Evolutionary conservation across 2,113 vertebrate genomes (phyloP), one percentile per base, ranked within the genome.

Genomic region (Circaetus gallicus): DNA sequence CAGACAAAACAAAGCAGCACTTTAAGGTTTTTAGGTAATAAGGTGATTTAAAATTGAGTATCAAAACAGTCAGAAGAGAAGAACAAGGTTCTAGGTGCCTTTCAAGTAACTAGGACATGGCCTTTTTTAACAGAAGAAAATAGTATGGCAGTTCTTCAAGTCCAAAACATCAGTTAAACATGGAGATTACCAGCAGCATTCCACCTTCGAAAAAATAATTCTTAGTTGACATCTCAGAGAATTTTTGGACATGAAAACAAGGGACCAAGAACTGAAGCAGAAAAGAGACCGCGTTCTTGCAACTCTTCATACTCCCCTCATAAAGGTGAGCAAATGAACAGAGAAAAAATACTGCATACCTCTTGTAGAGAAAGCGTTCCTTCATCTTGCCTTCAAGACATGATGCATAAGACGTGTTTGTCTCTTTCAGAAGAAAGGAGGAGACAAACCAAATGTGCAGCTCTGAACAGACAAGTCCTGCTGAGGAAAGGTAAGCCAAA

Each of bases 71-170:
- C 38, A 87, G 24, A 77, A 85, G 16, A 63, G 24, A 56, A 92
- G 95, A 95, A 93, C 17, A 82, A 95, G 13, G 25, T 66, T 90
- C 11, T 59, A 59, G 66, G 45, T 18, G n/a, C 15, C 40, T 79
- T 92, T 47, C 6, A 31, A 80, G 18, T 63, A 93, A 93, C 40
- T 62, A 38, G 45, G 36, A 55, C 66, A 59, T 8, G 24, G 62
- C 28, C n/a, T 76, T 93, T 82, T 87, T 53, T 66, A 86, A 79
- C 16, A 34, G 49, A 90, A 79, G 17, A 79, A 89, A 82, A 82
- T 2, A 89, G 13, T 9, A 67, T 47, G 13, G 20, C 50, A 62
- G 65, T 42, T 85, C 22, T 73, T 82, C 56, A 59, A 82, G 38
- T 72, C 38, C 62, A 73, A 89, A 88, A 61, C 7, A 52, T 61